phyloP scores from a whole-genome alignment of 2,797 vertebrate genomes.

The Diceros bicornis region DNA sequence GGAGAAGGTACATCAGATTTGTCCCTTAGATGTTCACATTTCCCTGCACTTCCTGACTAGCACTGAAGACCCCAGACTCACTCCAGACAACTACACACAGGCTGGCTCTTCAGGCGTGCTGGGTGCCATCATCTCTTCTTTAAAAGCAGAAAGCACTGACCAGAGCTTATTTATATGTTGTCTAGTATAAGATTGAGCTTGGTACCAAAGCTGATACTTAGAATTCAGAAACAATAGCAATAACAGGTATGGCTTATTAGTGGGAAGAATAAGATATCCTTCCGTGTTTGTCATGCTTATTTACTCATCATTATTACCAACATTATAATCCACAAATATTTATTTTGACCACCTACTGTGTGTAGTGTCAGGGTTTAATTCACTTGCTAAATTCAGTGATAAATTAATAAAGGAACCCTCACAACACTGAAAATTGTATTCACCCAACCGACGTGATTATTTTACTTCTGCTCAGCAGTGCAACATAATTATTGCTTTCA shows the following conservation, averaged over 20 bases:
- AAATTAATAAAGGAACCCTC: conserved; percentile 54
- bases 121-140: background rate
- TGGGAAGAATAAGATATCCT: background rate
- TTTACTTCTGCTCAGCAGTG: conserved; percentile 48
- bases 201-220: background rate
- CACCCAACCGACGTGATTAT: conserved; percentile 43
- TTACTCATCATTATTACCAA: background rate
- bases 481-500: conserved; percentile 68
- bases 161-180: background rate
- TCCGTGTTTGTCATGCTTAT: background rate
- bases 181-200: background rate
- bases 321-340: background rate
- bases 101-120: background rate
- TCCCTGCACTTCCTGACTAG: background rate
- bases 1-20: background rate
- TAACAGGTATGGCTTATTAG: background rate
- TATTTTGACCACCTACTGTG: conserved; percentile 2
- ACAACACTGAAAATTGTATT: conserved; percentile 60
- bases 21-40: background rate
- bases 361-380: conserved; percentile 31
- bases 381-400: conserved; percentile 7
- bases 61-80: background rate
- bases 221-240: conserved; percentile 19
- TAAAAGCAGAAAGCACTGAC: background rate
- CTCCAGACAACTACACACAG: background rate